phyloP scores from a whole-genome alignment of 2,797 vertebrate species.

The Hapalemur alaotrensis region DNA sequence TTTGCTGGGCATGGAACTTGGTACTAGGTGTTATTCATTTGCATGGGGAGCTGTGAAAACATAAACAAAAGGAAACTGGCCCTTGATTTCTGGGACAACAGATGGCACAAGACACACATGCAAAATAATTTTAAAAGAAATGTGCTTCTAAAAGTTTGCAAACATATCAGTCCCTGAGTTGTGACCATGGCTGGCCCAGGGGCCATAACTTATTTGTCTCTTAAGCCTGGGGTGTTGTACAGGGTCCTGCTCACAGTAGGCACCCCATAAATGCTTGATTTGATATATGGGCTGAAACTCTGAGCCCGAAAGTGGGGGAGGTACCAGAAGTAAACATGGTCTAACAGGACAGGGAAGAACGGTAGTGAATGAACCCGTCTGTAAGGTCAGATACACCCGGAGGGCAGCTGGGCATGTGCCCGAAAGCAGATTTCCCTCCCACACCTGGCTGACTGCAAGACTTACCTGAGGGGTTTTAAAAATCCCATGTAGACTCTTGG shows the following conservation, averaged over 20 bases:
- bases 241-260: background rate
- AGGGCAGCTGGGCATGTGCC: background rate
- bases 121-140: background rate
- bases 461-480: background rate
- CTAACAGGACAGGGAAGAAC: background rate
- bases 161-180: background rate
- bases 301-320: background rate
- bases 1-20: background rate
- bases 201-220: background rate
- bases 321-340: background rate
- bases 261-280: background rate
- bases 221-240: background rate
- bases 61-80: background rate
- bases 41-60: background rate
- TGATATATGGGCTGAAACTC: background rate
- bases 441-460: background rate
- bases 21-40: background rate
- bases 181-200: background rate
- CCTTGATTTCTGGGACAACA: background rate
- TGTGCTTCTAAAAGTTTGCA: background rate
- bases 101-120: background rate
- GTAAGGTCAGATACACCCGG: background rate
- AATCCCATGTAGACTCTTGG: background rate
- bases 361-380: background rate
- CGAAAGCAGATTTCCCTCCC: background rate